Percentiles rank a stretch among this genome's conserved stretches.
These are phyloP conservation scores for Myrmecobius fasciatus DNA, from an alignment of 2,113 vertebrate genomes.

Conservation along the genomic window DNA sequence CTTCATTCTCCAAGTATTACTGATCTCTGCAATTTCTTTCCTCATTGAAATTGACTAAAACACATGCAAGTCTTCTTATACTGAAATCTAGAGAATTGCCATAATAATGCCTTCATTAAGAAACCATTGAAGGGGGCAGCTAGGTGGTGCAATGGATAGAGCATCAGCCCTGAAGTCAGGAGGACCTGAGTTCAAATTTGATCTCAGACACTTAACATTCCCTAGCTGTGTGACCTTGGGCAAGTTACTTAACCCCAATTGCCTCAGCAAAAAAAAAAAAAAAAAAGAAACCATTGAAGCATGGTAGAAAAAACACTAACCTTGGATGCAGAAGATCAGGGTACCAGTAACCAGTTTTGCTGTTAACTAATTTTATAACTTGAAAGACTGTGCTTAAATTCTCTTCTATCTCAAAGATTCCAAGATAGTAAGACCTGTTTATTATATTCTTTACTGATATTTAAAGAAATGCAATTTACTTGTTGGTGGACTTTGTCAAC, in stretches of 20 bases:
- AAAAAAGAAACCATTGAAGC: not conserved
- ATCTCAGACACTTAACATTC: too few species aligned
- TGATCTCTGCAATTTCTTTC: not conserved
- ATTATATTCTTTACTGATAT: not conserved
- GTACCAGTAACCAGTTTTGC: not conserved
- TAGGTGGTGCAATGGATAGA: too few species aligned
- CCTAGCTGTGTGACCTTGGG: too few species aligned
- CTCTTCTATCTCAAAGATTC: not conserved
- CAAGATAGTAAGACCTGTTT: not conserved
- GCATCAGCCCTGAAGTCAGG: too few species aligned
- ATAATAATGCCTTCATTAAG: not conserved
- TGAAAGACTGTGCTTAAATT: not conserved
- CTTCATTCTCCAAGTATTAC: not conserved
- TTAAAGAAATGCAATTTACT: not conserved
- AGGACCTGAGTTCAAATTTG: too few species aligned
- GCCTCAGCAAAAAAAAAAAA: too few species aligned
- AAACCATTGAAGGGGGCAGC: too few species aligned
- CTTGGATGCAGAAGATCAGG: not conserved
- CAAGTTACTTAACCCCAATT: too few species aligned
- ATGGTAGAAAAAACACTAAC: not conserved
- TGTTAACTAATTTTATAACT: not conserved
- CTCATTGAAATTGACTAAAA: not conserved
- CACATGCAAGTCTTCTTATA: too few species aligned
- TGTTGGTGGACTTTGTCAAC: not conserved
- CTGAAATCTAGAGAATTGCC: not conserved